Evolutionary conservation across 2,888 invertebrate species (phyloP).

Genomic region (Oxyteleia sp.): DNA sequence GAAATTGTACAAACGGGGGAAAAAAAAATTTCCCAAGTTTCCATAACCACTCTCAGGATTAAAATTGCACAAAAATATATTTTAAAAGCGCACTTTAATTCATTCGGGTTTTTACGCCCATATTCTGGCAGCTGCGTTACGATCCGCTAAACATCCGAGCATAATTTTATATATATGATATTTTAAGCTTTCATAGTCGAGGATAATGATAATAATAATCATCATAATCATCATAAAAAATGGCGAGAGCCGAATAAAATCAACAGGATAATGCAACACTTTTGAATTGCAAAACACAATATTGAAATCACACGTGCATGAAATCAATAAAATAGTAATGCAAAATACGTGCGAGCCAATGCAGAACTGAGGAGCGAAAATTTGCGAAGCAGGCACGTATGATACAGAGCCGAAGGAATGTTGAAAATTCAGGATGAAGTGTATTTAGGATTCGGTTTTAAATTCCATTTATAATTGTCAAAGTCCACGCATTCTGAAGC

Average conservation of each 20-base stretch:
- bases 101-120: conserved; percentile 10
- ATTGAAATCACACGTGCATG: conserved; percentile 54
- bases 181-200: conserved; percentile 8
- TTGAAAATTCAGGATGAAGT: conserved; percentile 37
- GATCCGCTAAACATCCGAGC: not conserved
- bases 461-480: conserved; percentile 52
- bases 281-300: conserved; percentile 43
- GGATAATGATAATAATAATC: conserved; percentile 8
- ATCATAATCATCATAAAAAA: too few species aligned
- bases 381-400: conserved; percentile 47
- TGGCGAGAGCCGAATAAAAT: conserved; percentile 17
- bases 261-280: conserved; percentile 34
- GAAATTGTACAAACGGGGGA: too few species aligned
- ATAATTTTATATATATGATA: conserved; percentile 14
- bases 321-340: conserved; percentile 59
- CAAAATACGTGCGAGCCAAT: conserved; percentile 46
- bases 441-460: conserved; percentile 29
- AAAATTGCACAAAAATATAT: conserved; percentile 8
- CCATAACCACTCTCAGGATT: conserved; percentile 13
- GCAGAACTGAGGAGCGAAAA: conserved; percentile 29
- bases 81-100: conserved; percentile 9
- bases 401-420: conserved; percentile 47
- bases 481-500: not conserved
- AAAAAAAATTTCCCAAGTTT: conserved; percentile 5
- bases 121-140: not conserved